These are phyloP conservation scores for Tapirus indicus DNA, from an alignment of 2,797 vertebrate genomes.

Conservation along the genomic window DNA sequence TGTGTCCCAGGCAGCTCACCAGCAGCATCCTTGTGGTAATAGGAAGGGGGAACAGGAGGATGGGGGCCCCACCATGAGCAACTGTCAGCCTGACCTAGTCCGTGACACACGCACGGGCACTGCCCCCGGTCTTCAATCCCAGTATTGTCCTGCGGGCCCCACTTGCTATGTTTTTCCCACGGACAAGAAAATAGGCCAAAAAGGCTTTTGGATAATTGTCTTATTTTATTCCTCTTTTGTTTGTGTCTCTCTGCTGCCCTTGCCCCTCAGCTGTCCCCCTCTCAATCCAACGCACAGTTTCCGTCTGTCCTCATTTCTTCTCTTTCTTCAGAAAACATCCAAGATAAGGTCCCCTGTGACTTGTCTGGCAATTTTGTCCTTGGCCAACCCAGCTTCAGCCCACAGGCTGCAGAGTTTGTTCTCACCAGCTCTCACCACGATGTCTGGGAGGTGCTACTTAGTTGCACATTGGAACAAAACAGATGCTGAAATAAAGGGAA, in stretches of 20 bases:
- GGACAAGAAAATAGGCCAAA: not conserved
- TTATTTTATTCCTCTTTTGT: not conserved
- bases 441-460: accelerated
- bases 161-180: not conserved
- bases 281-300: not conserved
- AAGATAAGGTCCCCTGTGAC: not conserved
- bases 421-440: not conserved
- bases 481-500: not conserved
- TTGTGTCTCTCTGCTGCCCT: not conserved
- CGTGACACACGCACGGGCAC: accelerated
- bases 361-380: not conserved
- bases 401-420: accelerated
- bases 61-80: not conserved
- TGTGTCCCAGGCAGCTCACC: not conserved
- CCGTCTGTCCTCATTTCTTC: not conserved
- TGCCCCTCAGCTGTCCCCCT: not conserved
- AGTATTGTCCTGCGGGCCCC: not conserved
- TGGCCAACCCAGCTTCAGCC: not conserved
- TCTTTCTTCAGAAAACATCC: not conserved
- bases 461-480: not conserved
- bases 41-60: not conserved
- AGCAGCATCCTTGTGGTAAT: accelerated
- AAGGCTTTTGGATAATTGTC: no score
- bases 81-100: accelerated
- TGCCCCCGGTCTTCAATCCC: not conserved